Evolutionary conservation across 1,140 invertebrate genomes (phyloP), one percentile per base, ranked within the genome.

Genomic region (Palaemon carinicauda): DNA sequence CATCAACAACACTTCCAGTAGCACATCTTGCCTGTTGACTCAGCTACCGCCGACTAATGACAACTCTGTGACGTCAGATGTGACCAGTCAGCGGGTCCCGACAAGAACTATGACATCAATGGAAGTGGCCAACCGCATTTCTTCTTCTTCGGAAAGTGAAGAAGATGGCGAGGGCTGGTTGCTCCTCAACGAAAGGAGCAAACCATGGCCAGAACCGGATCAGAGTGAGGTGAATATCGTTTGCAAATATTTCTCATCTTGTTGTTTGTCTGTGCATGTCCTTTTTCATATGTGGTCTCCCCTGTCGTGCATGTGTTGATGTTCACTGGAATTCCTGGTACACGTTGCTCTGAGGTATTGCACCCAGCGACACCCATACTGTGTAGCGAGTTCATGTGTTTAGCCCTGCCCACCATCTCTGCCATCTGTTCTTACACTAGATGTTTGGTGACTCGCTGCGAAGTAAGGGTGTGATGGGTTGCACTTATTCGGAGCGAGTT

Each of bases 111-210:
- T 86, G 29, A 79, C 77, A 50, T 52, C 84, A 29, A 86, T 86
- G 84, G 84, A 86, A n/a, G 60, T 80, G 31, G 50, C 77, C 24
- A 80, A 51, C 50, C 84, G 84, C 29, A 80, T 80, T 69, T 86
- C 84, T 19, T 86, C 84, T 29, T 86, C 84, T 19, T 86, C 84
- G 5, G 84, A 86, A 29, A 86, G 84, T 21, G 84, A 86, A 77
- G 84, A 86, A 51, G 84, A 86, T 31, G 84, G 84, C n/a, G 84
- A 86, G 77, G 84, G 84, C 52, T 86, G 84, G 84, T 29, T 86
- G 78, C 84, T 86, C 21, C 84, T 86, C 65, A 86, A 86, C 54
- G 84, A 86, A 50, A 50, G 84, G 12, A 86, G 84, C 51, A 86
- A 86, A 24, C 84, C 84, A 7, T 86, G 84, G 84, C 84, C 84